These are phyloP conservation scores for Myoxocephalus aenaeus DNA, from an alignment of 2,797 vertebrate genomes.

Conservation along the genomic window DNA sequence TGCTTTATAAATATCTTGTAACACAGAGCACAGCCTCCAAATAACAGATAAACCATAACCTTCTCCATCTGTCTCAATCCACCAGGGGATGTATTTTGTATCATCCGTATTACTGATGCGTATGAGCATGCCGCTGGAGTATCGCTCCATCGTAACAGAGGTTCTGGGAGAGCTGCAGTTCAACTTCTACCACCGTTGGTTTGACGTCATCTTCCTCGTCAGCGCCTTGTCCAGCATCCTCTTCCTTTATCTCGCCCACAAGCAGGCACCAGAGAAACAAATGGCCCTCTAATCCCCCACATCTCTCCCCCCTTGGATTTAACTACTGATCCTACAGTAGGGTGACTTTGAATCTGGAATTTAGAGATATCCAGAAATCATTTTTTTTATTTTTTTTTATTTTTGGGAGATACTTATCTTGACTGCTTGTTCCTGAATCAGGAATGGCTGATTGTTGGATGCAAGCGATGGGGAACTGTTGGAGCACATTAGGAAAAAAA, in stretches of 20 bases:
- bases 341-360: conserved; percentile 42
- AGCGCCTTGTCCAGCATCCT: conserved; percentile 98
- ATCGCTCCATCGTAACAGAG: conserved; percentile 95
- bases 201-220: conserved; percentile 99
- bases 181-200: conserved; percentile 99
- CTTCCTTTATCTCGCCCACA: conserved; percentile 98
- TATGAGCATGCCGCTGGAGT: conserved; percentile 98
- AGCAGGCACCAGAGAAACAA: conserved; percentile 98
- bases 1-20: neutral
- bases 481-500: conserved; percentile 14
- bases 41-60: neutral
- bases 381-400: conserved; percentile 25
- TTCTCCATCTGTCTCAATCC: conserved; percentile 21
- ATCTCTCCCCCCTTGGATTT: neutral
- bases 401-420: conserved; percentile 36
- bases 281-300: conserved; percentile 84
- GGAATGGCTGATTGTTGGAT: conserved; percentile 62
- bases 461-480: conserved; percentile 23
- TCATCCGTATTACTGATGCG: conserved; percentile 97
- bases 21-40: neutral
- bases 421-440: conserved; percentile 80
- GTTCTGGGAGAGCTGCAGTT: conserved; percentile 98
- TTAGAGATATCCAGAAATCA: conserved; percentile 30
- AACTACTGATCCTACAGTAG: conserved; percentile 3
- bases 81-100: conserved; percentile 97